A percentile compares a stretch with the other conserved stretches of the same genome.
These are phyloP conservation scores for Scolanthus callimorphus DNA, from an alignment of 92 coral and sea anemone genomes.

Conservation along the genomic window DNA sequence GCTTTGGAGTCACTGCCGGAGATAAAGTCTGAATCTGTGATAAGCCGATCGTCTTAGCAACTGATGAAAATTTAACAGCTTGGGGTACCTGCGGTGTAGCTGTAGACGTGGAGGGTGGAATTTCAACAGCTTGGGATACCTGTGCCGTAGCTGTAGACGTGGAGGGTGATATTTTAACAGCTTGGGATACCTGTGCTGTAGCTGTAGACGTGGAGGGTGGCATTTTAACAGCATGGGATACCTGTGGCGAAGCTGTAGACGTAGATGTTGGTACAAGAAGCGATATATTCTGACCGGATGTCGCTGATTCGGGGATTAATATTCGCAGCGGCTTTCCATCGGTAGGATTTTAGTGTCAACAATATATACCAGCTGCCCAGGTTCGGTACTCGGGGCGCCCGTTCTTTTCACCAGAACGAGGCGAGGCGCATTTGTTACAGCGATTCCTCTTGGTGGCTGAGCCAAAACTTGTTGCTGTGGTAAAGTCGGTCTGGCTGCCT, in stretches of 20 bases:
- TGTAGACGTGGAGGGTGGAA: neutral
- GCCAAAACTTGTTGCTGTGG: too few relatives aligned
- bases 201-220: neutral
- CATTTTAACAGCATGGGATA: neutral
- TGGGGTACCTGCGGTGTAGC: neutral
- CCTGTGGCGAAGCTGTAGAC: neutral
- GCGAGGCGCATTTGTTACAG: constrained; percentile 7
- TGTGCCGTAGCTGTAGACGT: neutral
- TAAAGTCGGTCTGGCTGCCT: neutral
- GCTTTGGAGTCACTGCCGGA: neutral
- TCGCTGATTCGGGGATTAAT: constrained; percentile 1
- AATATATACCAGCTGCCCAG: constrained; percentile 21
- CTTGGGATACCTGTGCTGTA: neutral
- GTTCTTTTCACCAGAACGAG: constrained; percentile 19
- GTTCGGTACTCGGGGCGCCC: neutral
- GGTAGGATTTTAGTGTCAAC: constrained; percentile 5
- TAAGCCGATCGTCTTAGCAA: too few relatives aligned
- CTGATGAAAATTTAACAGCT: too few relatives aligned
- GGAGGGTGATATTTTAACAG: neutral
- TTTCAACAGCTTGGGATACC: neutral
- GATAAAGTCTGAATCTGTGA: too few relatives aligned
- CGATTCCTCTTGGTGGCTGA: neutral
- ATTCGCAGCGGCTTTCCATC: constrained; percentile 21
- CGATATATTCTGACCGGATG: constrained; percentile 3
- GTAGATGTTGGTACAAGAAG: constrained; percentile 2